Evolutionary conservation across 2,888 invertebrate species (phyloP), one percentile per base, ranked within the genome.

Genomic region (Tachina grossa): DNA sequence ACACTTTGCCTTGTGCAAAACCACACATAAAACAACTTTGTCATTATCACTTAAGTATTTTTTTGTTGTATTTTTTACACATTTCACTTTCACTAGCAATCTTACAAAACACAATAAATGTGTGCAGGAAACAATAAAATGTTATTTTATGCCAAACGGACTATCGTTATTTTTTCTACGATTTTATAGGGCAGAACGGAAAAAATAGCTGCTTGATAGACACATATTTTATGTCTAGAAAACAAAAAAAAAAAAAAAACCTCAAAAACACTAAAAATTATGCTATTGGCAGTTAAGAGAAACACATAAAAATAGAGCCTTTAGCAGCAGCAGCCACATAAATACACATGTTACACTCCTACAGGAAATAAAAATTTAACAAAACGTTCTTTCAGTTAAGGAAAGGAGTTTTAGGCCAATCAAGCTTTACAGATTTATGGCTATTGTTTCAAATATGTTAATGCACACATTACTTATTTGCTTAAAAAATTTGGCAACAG

Each of bases 51-150:
- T n/a, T 3, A 61, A 4, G 10, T 16, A 61, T 3, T 59, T 49
- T 1, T 49, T 49, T 49, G n/a, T 2, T 6, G 6, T 16, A 22
- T 51, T 51, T 51, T 51, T 51, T 31, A 31, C 31, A 31, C 5
- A 31, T 31, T 31, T 2, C 31, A 31, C 31, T 57, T 39, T 47
- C 9, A 2, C 10, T 9, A 39, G 13, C 6, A 61, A 61, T 16
- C 49, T 51, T 51, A 14, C 41, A 75, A 47, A 59, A 19, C 19
- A 71, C 53, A 71, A 83, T 83, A 72, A 72, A 83, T 66, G 39
- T 65, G 19, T n/a, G 13, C 31, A 65, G 65, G 83, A 83, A 83
- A 66, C 72, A 83, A 77, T 77, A 72, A 81, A 72, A 77, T 43
- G 57, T 71, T 65, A 72, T 72, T 83, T 76, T 43, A 77, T 83